Conservation (phyloP, 2,797 vertebrate genomes). For the Typhlichthys subterraneus region DNA sequence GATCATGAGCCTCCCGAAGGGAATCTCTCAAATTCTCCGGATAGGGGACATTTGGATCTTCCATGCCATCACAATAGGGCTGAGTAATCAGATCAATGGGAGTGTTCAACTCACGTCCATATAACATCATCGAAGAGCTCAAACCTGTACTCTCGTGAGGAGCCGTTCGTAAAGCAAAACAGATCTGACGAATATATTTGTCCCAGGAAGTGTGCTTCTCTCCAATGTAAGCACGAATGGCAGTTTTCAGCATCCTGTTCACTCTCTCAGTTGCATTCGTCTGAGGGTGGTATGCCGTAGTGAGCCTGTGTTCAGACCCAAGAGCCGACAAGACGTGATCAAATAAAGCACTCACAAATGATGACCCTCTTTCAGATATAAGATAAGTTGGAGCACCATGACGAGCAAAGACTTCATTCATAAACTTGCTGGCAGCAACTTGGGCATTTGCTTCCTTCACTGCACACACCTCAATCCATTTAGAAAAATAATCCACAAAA, state of each 20-base stretch:
- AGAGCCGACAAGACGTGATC: not conserved
- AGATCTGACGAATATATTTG: not conserved
- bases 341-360: slow-evolving; percentile 1
- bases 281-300: slow-evolving; percentile 14
- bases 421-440: not conserved
- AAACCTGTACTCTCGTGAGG: too few species aligned
- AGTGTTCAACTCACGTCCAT: slow-evolving; percentile 8
- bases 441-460: not conserved
- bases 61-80: not conserved
- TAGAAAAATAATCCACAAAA: too few species aligned
- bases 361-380: not conserved
- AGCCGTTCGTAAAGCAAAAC: too few species aligned
- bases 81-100: slow-evolving; percentile 15
- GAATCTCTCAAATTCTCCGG: not conserved
- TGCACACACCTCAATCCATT: too few species aligned
- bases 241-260: slow-evolving; percentile 7
- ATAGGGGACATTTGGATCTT: slow-evolving; percentile 7
- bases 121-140: too few species aligned
- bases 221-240: slow-evolving; percentile 8
- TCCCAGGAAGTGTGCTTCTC: slow-evolving; percentile 19
- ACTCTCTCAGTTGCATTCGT: slow-evolving; percentile 7
- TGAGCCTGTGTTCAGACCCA: slow-evolving; percentile 7
- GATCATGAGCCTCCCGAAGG: slow-evolving; percentile 6
- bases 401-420: not conserved
- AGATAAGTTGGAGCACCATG: slow-evolving; percentile 1